Conservation (phyloP, 1,140 invertebrate species). For the Oryzaephilus surinamensis region DNA sequence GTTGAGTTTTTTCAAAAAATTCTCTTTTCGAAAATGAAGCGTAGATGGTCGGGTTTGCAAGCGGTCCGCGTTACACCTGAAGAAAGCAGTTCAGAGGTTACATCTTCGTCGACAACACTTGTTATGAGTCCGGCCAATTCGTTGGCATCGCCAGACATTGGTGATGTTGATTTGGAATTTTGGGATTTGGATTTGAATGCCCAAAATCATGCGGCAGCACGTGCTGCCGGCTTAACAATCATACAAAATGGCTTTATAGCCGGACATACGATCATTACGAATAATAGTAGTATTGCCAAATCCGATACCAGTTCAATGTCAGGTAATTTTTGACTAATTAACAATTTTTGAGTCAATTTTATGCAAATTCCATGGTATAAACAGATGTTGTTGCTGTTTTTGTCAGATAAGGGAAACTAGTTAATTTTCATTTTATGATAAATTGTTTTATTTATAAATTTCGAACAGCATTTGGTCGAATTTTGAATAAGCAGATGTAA, state of each 20-base stretch:
- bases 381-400: neutral
- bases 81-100: conserved; percentile 64
- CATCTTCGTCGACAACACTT: conserved; percentile 53
- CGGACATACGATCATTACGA: conserved; percentile 29
- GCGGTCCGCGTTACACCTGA: conserved; percentile 52
- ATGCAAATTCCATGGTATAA: too few relatives aligned
- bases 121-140: conserved; percentile 56
- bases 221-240: conserved; percentile 26
- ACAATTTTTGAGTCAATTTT: neutral
- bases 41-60: conserved; percentile 57
- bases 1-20: too few relatives aligned
- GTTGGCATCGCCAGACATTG: conserved; percentile 48
- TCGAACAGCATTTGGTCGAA: too few relatives aligned
- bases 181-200: conserved; percentile 52
- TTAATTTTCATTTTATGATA: neutral
- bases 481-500: neutral
- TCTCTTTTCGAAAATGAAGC: conserved; percentile 48
- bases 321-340: conserved; percentile 34
- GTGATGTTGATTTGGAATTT: conserved; percentile 66
- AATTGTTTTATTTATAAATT: neutral
- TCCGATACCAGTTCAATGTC: conserved; percentile 39
- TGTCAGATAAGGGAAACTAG: neutral
- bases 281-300: conserved; percentile 19
- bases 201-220: conserved; percentile 29
- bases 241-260: conserved; percentile 29